Conservation (phyloP, 2,888 invertebrate genomes). For the Synanthedon myopaeformis region DNA sequence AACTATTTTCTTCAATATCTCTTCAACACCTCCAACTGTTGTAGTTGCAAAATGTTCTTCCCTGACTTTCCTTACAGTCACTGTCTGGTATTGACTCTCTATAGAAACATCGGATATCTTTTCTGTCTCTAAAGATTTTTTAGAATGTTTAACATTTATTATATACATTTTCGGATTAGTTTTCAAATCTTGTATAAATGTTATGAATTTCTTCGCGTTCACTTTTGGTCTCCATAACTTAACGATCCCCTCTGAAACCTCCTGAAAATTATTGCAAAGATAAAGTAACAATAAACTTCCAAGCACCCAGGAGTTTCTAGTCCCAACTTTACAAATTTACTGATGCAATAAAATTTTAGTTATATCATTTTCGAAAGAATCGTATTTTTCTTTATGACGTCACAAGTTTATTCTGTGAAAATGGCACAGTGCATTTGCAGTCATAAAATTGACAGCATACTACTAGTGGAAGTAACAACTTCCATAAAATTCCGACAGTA, state of each 20-base stretch:
- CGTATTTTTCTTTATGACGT: too few relatives aligned
- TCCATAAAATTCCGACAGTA: too few relatives aligned
- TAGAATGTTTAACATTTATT: background rate
- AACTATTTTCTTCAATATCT: constrained; percentile 45
- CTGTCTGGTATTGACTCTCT: constrained; percentile 53
- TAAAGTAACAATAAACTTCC: background rate
- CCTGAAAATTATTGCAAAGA: constrained; percentile 29
- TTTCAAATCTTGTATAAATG: constrained; percentile 42
- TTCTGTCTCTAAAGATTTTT: constrained; percentile 1
- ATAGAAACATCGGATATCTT: constrained; percentile 10
- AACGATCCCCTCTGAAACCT: constrained; percentile 48
- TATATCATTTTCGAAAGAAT: background rate
- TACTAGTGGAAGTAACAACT: too few relatives aligned
- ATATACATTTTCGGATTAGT: constrained; percentile 37
- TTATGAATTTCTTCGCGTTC: constrained; percentile 44
- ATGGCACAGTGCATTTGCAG: too few relatives aligned
- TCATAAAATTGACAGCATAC: too few relatives aligned
- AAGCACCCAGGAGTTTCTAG: background rate
- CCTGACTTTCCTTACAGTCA: constrained; percentile 25
- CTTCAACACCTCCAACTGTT: constrained; percentile 24
- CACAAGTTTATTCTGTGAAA: too few relatives aligned
- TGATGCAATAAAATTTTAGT: background rate
- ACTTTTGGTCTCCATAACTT: constrained; percentile 50
- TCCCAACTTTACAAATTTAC: constrained; percentile 10
- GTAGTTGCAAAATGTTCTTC: constrained; percentile 17